A percentile compares a stretch with the other conserved stretches of the same genome.
These are phyloP conservation scores for Bimastos eiseni DNA, from an alignment of 2,888 invertebrate genomes.

Conservation along the genomic window DNA sequence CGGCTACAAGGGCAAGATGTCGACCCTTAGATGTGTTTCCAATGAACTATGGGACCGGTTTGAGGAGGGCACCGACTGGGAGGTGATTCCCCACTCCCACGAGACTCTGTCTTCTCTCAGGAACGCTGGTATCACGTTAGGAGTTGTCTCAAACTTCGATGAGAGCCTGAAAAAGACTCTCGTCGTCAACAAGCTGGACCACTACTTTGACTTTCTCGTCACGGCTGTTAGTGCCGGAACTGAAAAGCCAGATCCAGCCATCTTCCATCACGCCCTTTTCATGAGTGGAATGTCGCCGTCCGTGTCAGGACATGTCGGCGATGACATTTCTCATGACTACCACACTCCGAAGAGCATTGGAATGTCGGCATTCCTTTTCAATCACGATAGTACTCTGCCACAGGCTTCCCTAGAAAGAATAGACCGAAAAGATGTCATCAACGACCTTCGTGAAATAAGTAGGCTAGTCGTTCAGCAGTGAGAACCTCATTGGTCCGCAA, in stretches of 20 bases:
- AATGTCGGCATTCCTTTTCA: conserved; percentile 72
- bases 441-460: not conserved
- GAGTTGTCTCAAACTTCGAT: conserved; percentile 87
- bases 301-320: conserved; percentile 82
- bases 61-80: conserved; percentile 76
- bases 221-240: conserved; percentile 76
- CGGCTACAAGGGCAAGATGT: conserved; percentile 44
- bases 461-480: not conserved
- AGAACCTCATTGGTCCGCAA: not conserved
- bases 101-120: conserved; percentile 42
- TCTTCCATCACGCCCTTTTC: conserved; percentile 72
- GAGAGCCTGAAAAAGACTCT: conserved; percentile 76
- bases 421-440: conserved; percentile 26
- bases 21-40: conserved; percentile 50
- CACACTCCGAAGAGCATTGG: conserved; percentile 75
- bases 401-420: not conserved
- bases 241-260: conserved; percentile 76
- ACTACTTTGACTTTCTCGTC: conserved; percentile 79
- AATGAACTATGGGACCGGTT: conserved; percentile 67
- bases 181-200: conserved; percentile 69
- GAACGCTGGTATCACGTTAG: conserved; percentile 64
- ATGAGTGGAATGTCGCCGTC: conserved; percentile 64
- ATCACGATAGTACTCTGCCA: conserved; percentile 2
- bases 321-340: conserved; percentile 77
- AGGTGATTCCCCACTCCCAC: conserved; percentile 62